Evolutionary conservation across 2,888 invertebrate genomes (phyloP), one percentile per base, ranked within the genome.

Genomic region (Artemia sinica): DNA sequence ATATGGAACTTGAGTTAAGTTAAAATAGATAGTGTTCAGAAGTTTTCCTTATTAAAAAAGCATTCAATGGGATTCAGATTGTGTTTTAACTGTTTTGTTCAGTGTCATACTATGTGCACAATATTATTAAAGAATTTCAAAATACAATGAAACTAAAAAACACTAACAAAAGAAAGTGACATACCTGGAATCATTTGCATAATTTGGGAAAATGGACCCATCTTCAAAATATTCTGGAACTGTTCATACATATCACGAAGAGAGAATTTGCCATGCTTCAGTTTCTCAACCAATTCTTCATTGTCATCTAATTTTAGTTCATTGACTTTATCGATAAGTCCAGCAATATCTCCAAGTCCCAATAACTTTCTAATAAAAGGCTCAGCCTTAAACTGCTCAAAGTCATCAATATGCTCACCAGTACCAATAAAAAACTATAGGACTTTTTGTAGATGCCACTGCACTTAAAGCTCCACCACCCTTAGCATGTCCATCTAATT

Each of bases 161-260:
- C 11, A 41, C 63, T 41, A 52, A 69, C 14, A n/a, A 66, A 14
- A 58, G n/a, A 8, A 58, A 14, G 7, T 14, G 6, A 58, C 9
- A 41, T 8, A 66, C 18, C 49, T 28, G 12, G 66, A 11, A 63
- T 67, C 71, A 75, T 78, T 79, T 91, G 93, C 94, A 99, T 94
- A 73, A 99, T 94, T 80, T 99, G 98, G 76, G 95, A 94, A 79
- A 99, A 97, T 0, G 98, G 98, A 49, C 98, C 98, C 96, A 99
- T 97, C 81, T 98, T 98, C 96, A 98, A 95, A 72, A 99, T 96
- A 79, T 98, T 99, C 77, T 98, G 97, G 79, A 99, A 98, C 81
- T 99, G 98, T 79, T 98, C 98, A 79, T 98, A 99, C 98, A 98
- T 99, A 76, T 99, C 97, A 71, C 98, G 83, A 70, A 98, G 82